phyloP scores from a whole-genome alignment of 2,113 vertebrate genomes.

The Sylvilagus bachmani region DNA sequence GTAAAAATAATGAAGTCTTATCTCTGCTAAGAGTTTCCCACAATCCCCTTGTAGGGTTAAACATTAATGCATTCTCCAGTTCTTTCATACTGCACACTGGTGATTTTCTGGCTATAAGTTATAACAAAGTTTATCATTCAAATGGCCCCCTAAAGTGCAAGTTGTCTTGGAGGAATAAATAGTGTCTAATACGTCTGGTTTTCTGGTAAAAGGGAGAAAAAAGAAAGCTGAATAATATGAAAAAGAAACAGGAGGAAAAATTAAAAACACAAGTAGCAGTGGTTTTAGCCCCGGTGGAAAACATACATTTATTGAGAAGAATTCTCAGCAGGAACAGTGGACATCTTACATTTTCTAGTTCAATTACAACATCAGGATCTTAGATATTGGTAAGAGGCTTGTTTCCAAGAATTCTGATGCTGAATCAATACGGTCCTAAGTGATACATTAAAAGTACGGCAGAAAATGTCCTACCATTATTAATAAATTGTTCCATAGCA shows the following conservation, averaged over 20 bases:
- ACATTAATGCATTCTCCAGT: constrained; percentile 51
- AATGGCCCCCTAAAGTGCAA: constrained; percentile 79
- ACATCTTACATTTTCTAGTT: constrained; percentile 90
- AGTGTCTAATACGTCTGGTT: constrained; percentile 80
- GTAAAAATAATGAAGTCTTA: not conserved
- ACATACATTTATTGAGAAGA: constrained; percentile 90
- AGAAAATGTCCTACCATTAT: constrained; percentile 85
- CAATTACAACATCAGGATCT: constrained; percentile 88
- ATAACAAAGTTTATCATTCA: constrained; percentile 82
- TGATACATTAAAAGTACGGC: constrained; percentile 86
- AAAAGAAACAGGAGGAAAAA: constrained; percentile 86
- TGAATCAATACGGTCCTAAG: constrained; percentile 88
- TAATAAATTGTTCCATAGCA: constrained; percentile 87
- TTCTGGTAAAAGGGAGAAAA: constrained; percentile 71
- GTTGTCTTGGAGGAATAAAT: constrained; percentile 80
- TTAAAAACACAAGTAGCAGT: constrained; percentile 85
- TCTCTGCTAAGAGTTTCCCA: constrained; percentile 15
- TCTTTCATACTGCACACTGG: constrained; percentile 60
- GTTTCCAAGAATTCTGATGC: constrained; percentile 86
- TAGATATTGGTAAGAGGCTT: constrained; percentile 90
- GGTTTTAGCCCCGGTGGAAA: constrained; percentile 87
- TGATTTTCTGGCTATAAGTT: constrained; percentile 80
- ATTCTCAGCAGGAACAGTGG: constrained; percentile 88
- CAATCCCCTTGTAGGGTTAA: constrained; percentile 50
- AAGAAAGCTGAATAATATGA: constrained; percentile 74